Evolutionary conservation across 23 tunicate species (phyloP).

Genomic region (Aplidium turbinatum): DNA sequence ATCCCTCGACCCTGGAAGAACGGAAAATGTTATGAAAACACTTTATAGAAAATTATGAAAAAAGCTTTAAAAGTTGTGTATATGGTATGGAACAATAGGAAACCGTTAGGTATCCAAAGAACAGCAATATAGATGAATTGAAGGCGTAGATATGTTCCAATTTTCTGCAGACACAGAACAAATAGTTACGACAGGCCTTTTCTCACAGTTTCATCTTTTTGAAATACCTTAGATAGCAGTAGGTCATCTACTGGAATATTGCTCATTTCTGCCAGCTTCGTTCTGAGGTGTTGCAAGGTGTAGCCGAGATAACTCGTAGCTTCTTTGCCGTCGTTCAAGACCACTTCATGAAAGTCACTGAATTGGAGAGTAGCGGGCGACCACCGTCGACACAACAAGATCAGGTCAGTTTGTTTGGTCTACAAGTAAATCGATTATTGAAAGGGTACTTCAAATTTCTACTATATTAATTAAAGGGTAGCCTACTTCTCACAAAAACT

Average conservation of each 20-base stretch:
- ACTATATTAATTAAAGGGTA: neutral
- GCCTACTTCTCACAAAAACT: too few species aligned
- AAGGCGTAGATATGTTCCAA: too few species aligned
- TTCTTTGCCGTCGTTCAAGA: conserved; percentile 41
- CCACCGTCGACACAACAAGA: conserved; percentile 51
- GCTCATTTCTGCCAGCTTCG: conserved; percentile 15
- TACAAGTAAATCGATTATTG: neutral
- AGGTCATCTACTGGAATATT: conserved; percentile 30
- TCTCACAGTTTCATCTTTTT: too few species aligned
- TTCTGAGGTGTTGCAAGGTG: conserved; percentile 29
- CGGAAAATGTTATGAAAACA: too few species aligned
- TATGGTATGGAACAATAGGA: too few species aligned
- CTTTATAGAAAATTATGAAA: too few species aligned
- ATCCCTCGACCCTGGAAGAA: conserved; percentile 42
- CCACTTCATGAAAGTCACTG: conserved; percentile 44
- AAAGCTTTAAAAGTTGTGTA: too few species aligned
- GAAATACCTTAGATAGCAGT: conserved; percentile 36
- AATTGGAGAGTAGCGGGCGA: conserved; percentile 28
- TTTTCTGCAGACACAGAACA: too few species aligned
- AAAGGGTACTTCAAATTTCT: neutral
- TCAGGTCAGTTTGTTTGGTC: conserved; percentile 33
- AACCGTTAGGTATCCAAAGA: too few species aligned
- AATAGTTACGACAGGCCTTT: too few species aligned
- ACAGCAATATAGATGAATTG: too few species aligned
- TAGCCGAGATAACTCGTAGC: conserved; percentile 33